Conservation (phyloP, 2,797 vertebrate species). For the Pantherophis alleghaniensis region DNA sequence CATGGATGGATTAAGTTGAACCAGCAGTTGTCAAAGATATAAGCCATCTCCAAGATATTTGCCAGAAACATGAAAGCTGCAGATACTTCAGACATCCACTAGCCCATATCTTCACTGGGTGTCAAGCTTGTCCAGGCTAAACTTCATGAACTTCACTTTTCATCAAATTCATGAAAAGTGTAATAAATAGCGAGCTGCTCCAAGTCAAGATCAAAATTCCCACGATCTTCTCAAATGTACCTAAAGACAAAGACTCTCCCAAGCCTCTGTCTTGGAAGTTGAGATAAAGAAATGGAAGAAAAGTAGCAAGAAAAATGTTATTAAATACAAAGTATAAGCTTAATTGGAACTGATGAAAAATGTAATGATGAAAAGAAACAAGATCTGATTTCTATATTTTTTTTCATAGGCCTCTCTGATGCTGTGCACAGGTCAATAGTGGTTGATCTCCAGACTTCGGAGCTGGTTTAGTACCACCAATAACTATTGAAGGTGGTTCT, state of each 20-base stretch:
- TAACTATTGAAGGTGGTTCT: not conserved
- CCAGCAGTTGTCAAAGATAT: fast-evolving
- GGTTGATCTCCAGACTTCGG: not conserved
- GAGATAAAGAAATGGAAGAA: not conserved
- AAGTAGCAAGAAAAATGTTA: not conserved
- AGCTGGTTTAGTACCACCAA: not conserved
- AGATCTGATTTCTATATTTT: not conserved
- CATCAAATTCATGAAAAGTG: not conserved
- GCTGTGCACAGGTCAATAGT: not conserved
- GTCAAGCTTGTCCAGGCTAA: not conserved
- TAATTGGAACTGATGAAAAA: not conserved
- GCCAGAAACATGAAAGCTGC: not conserved
- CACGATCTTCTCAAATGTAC: not conserved
- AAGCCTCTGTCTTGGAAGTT: not conserved
- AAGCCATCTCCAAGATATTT: not conserved
- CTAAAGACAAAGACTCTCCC: not conserved
- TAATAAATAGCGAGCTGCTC: not conserved
- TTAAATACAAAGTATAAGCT: not conserved
- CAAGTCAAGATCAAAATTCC: not conserved
- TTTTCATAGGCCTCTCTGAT: not conserved
- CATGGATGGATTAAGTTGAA: not conserved
- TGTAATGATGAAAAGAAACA: not conserved
- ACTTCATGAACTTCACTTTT: fast-evolving
- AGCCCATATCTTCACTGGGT: not conserved
- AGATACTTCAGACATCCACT: fast-evolving